Evolutionary conservation across 2,113 vertebrate genomes (phyloP), one percentile per base, ranked within the genome.

Genomic region (Sardina pilchardus): DNA sequence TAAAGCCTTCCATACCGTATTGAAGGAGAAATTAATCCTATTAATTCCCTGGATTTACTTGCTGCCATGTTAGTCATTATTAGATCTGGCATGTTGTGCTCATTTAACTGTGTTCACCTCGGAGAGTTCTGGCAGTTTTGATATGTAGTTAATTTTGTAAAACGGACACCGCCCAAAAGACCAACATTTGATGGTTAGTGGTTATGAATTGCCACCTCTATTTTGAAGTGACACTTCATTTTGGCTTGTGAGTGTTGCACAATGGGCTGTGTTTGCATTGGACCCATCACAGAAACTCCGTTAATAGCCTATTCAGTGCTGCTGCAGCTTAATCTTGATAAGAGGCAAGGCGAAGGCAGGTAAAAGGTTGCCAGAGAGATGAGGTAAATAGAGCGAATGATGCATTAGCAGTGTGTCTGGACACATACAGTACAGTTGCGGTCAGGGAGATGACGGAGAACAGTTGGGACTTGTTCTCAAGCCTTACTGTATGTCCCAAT

Each of bases 21-120:
- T 86, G 34, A 87, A 84, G 10, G 83, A 93, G 91, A 95, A 96
- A 94, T 86, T 67, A 94, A 95, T 94, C 95, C 91, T 84, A 88
- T 83, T 90, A 89, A 89, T 91, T 88, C 89, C 93, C 93, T 93
- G 89, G 90, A 94, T 90, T 92, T 92, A 88, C 89, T 91, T 39
- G 5, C 85, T 83, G 71, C 81, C 87, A 91, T 91, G 91, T 90
- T 89, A 85, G 56, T 87, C 87, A 90, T 92, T 86, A 19, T 59
- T 24, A 21, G 19, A 36, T 36, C 14, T 78, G 71, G 1, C 9
- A 36, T 36, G 71, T 4, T 63, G 21, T 63, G 59, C 59, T 24
- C n/a, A 7, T 63, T 10, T 17, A 78, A 39, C 14, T 6, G 10
- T 78, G 30, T 78, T 34, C 26, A 78, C 12, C 71, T 78, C 6